A percentile compares a stretch with the other conserved stretches of the same genome.
Evolutionary conservation across 2,888 invertebrate species (phyloP).

Genomic region (Hyposoter didymator): DNA sequence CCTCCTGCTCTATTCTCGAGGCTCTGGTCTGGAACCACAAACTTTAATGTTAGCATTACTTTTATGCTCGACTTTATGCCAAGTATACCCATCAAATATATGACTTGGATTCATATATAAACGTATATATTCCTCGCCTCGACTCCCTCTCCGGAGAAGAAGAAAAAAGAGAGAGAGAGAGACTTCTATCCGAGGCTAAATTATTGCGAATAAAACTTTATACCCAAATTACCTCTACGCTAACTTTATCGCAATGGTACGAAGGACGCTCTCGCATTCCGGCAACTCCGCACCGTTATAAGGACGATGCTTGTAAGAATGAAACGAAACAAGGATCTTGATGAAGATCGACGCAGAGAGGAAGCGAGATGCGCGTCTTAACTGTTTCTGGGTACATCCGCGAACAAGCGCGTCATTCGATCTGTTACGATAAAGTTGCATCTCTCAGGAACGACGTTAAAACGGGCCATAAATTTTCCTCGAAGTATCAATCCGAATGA

Average conservation of each 20-base stretch:
- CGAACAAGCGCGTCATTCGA: conserved; percentile 22
- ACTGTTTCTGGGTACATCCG: background rate
- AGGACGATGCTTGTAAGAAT: conserved; percentile 27
- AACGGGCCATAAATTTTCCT: conserved; percentile 56
- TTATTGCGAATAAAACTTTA: conserved; percentile 84
- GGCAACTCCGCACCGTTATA: conserved; percentile 38
- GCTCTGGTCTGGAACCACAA: conserved; percentile 83
- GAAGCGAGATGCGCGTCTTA: background rate
- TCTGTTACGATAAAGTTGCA: conserved; percentile 28
- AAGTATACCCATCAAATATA: conserved; percentile 84
- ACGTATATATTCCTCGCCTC: conserved; percentile 56
- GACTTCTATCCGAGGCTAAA: conserved; percentile 69
- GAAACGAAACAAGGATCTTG: conserved; percentile 31
- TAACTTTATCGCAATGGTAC: conserved; percentile 83
- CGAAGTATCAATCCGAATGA: conserved; percentile 52
- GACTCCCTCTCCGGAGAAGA: conserved; percentile 11
- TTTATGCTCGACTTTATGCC: conserved; percentile 84
- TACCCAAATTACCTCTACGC: conserved; percentile 83
- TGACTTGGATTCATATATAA: conserved; percentile 76
- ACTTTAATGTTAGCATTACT: conserved; percentile 84
- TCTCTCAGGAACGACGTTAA: conserved; percentile 52
- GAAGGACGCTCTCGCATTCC: conserved; percentile 38
- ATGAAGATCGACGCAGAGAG: conserved; percentile 6
- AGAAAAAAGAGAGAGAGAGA: conserved; percentile 27
- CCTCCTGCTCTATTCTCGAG: conserved; percentile 67